Base-by-base conservation (phyloP, 2,797 vertebrate species). In the Paratrypauchen microcephalus region DNA sequence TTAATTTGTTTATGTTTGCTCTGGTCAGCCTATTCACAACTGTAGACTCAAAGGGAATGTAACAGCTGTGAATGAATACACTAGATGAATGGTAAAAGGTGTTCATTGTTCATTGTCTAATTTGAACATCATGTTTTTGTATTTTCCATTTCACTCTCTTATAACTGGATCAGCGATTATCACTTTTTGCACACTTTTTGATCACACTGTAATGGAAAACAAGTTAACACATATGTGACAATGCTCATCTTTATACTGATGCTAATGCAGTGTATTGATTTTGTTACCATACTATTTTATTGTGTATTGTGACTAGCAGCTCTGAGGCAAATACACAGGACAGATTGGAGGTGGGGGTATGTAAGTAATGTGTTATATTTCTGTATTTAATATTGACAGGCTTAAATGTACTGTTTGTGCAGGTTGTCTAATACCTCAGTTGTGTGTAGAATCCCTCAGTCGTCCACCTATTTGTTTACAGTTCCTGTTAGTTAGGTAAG, bases 1-100 rank as follows among this genome's bases (percentile, higher is more conserved):
- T 70, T 9, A 5, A 52, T 76, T 79, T 52, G 77, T 39, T 70
- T 6, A 16, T 71, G 30, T 60, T 73, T 77, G 55, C 26, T 21
- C 24, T 62, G 2, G 63, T 59, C 45, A n/a, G 16, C 12, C 67
- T n/a, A 28, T 81, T 72, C 41, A 56, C 5, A 24, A 39, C 5
- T 61, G 61, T 50, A 28, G 66, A 26, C 19, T 68, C 23, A 58
- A 0, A 66, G 26, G 66, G 21, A 61, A 19, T 65, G 9, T 52
- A 21, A 57, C 56, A 60, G 50, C 18, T 54, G 62, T 75, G 13
- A 60, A 9, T 12, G 12, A 9, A 32, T 21, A 50, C 36, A 45
- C 23, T 4, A 45, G 12, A 13, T 70, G 15, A 61, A 61, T 6
- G n/a, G 41, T 18, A 64, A 48, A 71, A 18, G 16, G 32, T 26